A percentile compares a stretch with the other conserved stretches of the same genome.
Evolutionary conservation across 2,888 invertebrate genomes (phyloP).

Genomic region (Mesoligia furuncula): DNA sequence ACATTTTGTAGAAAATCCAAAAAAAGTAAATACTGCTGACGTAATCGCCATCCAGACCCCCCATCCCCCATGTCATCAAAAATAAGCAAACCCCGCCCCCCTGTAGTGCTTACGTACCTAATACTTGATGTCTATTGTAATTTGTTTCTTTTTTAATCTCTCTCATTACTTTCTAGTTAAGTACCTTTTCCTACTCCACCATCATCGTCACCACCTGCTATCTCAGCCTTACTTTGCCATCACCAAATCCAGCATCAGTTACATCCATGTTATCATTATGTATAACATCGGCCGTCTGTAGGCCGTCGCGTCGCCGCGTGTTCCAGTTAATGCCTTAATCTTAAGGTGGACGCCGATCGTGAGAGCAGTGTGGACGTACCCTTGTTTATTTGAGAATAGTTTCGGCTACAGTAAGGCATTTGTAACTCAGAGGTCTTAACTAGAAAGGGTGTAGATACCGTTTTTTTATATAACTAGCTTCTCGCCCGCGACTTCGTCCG

Average conservation of each 20-base stretch:
- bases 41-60: too few species aligned
- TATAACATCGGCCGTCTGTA: slow-evolving; percentile 72
- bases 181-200: not conserved
- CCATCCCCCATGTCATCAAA: too few species aligned
- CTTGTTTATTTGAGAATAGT: not conserved
- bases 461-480: not conserved
- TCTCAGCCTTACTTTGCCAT: not conserved
- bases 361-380: slow-evolving; percentile 74
- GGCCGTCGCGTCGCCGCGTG: slow-evolving; percentile 73
- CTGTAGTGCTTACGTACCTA: too few species aligned
- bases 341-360: slow-evolving; percentile 83
- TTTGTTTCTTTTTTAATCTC: not conserved
- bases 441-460: not conserved
- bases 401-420: not conserved
- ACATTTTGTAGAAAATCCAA: too few species aligned
- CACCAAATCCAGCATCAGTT: slow-evolving; percentile 46
- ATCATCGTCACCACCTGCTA: not conserved
- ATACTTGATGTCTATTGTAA: too few species aligned
- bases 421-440: not conserved
- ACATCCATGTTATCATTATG: slow-evolving; percentile 66
- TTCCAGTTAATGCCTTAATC: slow-evolving; percentile 89
- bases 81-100: too few species aligned
- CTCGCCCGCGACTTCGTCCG: too few species aligned
- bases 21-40: too few species aligned
- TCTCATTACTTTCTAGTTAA: not conserved